Evolutionary conservation across 1,140 invertebrate species (phyloP).

Genomic region (Fopius arisanus): DNA sequence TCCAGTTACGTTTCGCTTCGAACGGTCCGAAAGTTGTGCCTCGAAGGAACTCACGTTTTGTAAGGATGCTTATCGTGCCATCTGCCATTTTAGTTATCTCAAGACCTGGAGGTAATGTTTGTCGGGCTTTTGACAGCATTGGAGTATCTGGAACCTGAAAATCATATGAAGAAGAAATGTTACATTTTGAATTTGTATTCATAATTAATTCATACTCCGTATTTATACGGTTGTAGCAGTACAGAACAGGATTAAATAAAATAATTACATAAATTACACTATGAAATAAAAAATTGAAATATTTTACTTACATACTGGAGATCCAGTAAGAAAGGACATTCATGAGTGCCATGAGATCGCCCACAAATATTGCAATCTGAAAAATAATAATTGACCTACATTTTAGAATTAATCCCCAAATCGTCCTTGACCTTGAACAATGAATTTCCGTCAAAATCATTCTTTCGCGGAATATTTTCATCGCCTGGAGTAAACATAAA

Average conservation of each 20-base stretch:
- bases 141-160: slow-evolving; percentile 42
- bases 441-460: background rate
- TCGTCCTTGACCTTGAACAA: no score
- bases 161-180: slow-evolving; percentile 4
- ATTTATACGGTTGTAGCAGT: no score
- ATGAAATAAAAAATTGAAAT: background rate
- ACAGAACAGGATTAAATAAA: no score
- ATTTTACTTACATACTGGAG: slow-evolving; percentile 38
- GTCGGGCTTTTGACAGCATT: slow-evolving; percentile 52
- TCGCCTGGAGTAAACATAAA: no score
- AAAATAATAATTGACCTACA: background rate
- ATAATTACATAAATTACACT: background rate
- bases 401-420: background rate
- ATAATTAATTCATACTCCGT: no score
- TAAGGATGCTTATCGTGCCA: slow-evolving; percentile 49
- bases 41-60: slow-evolving; percentile 45
- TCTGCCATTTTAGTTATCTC: slow-evolving; percentile 46
- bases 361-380: slow-evolving; percentile 59
- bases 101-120: slow-evolving; percentile 59
- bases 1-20: slow-evolving; percentile 54
- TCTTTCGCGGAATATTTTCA: background rate
- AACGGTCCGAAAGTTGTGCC: slow-evolving; percentile 64
- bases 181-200: background rate
- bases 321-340: slow-evolving; percentile 52
- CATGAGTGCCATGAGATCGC: slow-evolving; percentile 52